Base-by-base conservation (phyloP, 2,797 vertebrate genomes). In the Amblyraja radiata region DNA sequence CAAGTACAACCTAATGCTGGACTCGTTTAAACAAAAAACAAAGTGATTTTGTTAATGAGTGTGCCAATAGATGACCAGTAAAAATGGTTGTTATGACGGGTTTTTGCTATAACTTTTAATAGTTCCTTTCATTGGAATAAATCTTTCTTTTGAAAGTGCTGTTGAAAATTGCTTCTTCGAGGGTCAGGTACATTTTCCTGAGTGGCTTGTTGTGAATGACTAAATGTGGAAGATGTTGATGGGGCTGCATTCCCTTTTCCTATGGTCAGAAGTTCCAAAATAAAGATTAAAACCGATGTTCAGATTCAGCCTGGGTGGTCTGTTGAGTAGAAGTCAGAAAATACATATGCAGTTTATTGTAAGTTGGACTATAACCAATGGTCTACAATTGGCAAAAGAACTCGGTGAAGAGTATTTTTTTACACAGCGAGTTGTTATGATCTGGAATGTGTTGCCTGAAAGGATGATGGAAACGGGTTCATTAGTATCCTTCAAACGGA, bases 261-360 rank as follows among this genome's bases (percentile, higher is more conserved):
- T 88, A 63, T 68, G 61, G 84, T 68, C 84, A 88, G n/a, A 88
- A 88, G 84, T 88, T 65, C 7, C n/a, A 88, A 88, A 68, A 88
- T 18, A 88, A 32, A 79, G 32, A 68, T 88, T 88, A 88, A 86
- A 88, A 88, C 63, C n/a, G n/a, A 68, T 88, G 63, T 88, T 88
- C 83, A 88, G 63, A 21, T 16, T 88, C 84, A 88, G 63, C 68
- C 84, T 68, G 84, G 63, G 84, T 88, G 84, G 84, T 88, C 84
- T 65, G n/a, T 63, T 88, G 84, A 88, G 84, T 36, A 63, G 32
- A 88, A 88, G 84, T 36, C 63, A 68, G 65, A 36, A 78, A 78
- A 78, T 61, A 88, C 84, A 88, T 88, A 68, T 88, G 84, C 84
- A 88, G 61, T 88, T 88, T 88, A 88, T 88, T 88, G 84, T 88